phyloP scores from a whole-genome alignment of 2,888 invertebrate genomes.

The Dicranocentrus wangi region DNA sequence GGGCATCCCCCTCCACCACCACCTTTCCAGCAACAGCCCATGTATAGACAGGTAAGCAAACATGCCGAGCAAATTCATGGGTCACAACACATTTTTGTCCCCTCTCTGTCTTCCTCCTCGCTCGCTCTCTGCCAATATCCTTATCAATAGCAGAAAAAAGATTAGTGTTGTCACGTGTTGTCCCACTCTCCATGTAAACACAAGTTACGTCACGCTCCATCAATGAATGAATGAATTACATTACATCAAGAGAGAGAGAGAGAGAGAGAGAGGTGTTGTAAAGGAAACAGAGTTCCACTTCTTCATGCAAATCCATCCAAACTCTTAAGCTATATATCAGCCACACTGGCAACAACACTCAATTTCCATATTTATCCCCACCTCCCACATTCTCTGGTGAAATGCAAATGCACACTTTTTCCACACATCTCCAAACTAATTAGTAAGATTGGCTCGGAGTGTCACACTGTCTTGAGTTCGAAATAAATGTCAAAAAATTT shows the following conservation, averaged over 20 bases:
- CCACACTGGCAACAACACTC: slow-evolving; percentile 23
- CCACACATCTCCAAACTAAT: too few species aligned
- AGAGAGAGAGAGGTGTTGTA: too few species aligned
- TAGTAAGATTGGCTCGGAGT: too few species aligned
- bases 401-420: too few species aligned
- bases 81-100: too few species aligned
- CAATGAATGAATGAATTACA: background rate
- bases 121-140: background rate
- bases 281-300: too few species aligned
- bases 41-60: slow-evolving; percentile 72
- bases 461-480: background rate
- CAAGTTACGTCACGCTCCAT: background rate
- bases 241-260: too few species aligned
- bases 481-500: slow-evolving; percentile 57
- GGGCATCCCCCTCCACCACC: slow-evolving; percentile 69
- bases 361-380: slow-evolving; percentile 49
- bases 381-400: too few species aligned
- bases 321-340: too few species aligned
- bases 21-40: slow-evolving; percentile 69
- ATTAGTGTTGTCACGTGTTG: slow-evolving; percentile 54
- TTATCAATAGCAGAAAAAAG: slow-evolving; percentile 12
- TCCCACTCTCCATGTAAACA: slow-evolving; percentile 3
- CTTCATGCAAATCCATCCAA: background rate
- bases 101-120: slow-evolving; percentile 21
- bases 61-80: too few species aligned